These are phyloP conservation scores for Octodon degus DNA, from an alignment of 2,113 vertebrate genomes.

Conservation along the genomic window DNA sequence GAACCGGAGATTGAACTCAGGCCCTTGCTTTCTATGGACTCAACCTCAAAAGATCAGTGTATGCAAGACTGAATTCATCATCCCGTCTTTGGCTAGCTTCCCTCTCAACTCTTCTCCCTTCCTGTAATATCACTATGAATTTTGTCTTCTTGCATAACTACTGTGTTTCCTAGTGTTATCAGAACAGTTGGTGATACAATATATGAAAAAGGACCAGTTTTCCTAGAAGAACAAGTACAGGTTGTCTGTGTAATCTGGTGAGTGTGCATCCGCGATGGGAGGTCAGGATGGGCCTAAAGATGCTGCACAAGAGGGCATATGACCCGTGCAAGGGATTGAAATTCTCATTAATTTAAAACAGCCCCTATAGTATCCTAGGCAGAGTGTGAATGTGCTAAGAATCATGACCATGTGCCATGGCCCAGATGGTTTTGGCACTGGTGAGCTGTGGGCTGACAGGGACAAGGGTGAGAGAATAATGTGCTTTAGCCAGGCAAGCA, in stretches of 20 bases:
- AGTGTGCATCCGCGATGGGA: accelerated
- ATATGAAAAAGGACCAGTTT: neutral
- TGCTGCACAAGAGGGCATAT: no score
- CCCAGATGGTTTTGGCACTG: neutral
- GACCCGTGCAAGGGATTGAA: no score
- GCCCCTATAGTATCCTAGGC: neutral
- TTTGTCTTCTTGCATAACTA: neutral
- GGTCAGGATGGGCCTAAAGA: neutral
- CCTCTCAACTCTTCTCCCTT: neutral
- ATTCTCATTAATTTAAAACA: no score
- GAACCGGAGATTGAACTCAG: no score
- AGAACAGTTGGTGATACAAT: neutral
- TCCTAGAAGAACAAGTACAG: neutral
- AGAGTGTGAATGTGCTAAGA: neutral
- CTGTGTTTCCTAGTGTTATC: no score
- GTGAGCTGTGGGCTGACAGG: neutral
- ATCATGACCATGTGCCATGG: neutral
- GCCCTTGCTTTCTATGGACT: neutral
- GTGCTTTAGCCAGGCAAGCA: no score
- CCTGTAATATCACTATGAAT: neutral
- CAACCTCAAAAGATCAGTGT: neutral
- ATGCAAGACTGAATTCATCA: neutral
- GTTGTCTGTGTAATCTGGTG: neutral
- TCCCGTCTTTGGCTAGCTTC: neutral
- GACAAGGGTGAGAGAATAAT: neutral